A percentile compares a stretch with the other conserved stretches of the same genome.
Conservation (phyloP, 1,140 invertebrate species). For the Drosophila tsacasi region DNA sequence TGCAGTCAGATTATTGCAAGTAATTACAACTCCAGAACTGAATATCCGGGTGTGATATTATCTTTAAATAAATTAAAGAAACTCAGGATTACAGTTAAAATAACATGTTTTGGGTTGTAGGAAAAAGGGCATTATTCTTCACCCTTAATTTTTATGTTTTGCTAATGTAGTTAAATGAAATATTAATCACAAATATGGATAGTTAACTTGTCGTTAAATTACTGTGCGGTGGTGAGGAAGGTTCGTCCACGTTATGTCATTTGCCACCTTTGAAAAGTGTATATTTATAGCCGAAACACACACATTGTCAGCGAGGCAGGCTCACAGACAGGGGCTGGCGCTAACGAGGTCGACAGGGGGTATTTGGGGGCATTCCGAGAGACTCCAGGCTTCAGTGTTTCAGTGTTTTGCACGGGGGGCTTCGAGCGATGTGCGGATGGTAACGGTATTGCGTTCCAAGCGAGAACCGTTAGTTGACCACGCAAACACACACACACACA, state of each 20-base stretch:
- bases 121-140: too few relatives aligned
- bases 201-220: slow-evolving; percentile 12
- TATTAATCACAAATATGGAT: slow-evolving; percentile 8
- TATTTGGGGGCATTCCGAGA: slow-evolving; percentile 6
- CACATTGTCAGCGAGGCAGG: slow-evolving; percentile 25
- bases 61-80: background rate
- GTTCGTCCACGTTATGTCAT: slow-evolving; percentile 35
- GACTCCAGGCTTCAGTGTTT: slow-evolving; percentile 4
- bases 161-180: background rate
- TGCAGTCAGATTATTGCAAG: background rate
- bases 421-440: slow-evolving; percentile 6
- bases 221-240: too few relatives aligned
- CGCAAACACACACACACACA: slow-evolving; percentile 22
- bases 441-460: slow-evolving; percentile 46
- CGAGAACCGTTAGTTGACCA: slow-evolving; percentile 58
- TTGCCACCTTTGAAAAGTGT: slow-evolving; percentile 46
- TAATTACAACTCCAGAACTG: background rate
- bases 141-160: background rate
- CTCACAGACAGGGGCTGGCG: slow-evolving; percentile 4
- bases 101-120: too few relatives aligned
- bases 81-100: background rate
- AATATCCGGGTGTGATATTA: background rate
- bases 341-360: slow-evolving; percentile 32
- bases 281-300: slow-evolving; percentile 52
- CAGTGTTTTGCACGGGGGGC: background rate